Percentiles rank a stretch among this genome's conserved stretches.
Evolutionary conservation across 2,113 vertebrate genomes (phyloP).

Genomic region (Probosciger aterrimus): DNA sequence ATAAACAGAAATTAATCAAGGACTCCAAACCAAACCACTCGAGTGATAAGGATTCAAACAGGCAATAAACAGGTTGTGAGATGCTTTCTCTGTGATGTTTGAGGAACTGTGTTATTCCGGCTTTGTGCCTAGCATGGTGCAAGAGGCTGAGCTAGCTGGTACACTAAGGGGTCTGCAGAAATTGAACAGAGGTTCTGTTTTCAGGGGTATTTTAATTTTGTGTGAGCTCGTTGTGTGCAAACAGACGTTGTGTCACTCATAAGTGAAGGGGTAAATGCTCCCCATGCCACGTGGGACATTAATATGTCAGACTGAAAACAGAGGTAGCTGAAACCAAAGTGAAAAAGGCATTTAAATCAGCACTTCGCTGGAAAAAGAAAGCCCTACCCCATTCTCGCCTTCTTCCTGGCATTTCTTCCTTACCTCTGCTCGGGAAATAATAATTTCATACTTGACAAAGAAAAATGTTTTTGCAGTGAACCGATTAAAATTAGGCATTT

Average conservation of each 20-base stretch:
- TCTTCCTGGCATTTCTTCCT: background rate
- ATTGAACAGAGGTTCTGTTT: background rate
- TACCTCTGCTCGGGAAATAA: background rate
- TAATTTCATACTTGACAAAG: background rate
- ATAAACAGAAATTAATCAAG: conserved; percentile 55
- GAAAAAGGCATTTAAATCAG: background rate
- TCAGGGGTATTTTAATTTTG: background rate
- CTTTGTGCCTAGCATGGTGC: background rate
- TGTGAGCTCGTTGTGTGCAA: background rate
- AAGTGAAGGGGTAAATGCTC: background rate
- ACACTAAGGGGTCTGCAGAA: background rate
- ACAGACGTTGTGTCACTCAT: background rate
- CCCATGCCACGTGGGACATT: fast-evolving
- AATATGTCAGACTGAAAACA: background rate
- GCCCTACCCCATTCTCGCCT: background rate
- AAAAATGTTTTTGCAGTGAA: background rate
- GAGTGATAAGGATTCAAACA: conserved; percentile 20
- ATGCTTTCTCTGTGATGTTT: background rate
- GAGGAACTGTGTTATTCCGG: background rate
- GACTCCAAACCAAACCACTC: background rate
- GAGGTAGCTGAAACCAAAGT: background rate
- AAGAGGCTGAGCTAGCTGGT: background rate
- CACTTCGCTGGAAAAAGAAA: background rate
- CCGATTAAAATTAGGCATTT: background rate
- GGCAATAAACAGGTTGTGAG: conserved; percentile 19